Base-by-base conservation (phyloP, 2,113 vertebrate species). In the Myodes glareolus region DNA sequence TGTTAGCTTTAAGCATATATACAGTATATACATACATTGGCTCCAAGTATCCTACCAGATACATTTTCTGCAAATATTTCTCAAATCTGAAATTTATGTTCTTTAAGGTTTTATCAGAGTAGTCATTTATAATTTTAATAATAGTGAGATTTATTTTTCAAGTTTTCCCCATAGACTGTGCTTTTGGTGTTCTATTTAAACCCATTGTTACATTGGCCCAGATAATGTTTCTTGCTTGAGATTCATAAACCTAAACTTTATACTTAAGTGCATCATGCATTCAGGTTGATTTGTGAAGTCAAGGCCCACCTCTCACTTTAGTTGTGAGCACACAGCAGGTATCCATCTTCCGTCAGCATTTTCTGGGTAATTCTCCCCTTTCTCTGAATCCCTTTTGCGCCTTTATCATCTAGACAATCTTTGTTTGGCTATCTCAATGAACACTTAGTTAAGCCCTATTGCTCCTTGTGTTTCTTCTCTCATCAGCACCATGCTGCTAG, bases 91-190 rank as follows among this genome's bases (percentile, higher is more conserved):
- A 55, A 88, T 6, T 55, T 92, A 88, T 33, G 3, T 45, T 88
- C 70, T 86, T 47, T 58, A 65, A 72, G 23, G 0, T 19, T 17
- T 5, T 76, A 47, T 14, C 81, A 58, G 25, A 52, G 14, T 11
- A 85, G 39, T 73, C 7, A 16, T 87, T 92, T 86, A 58, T 36
- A 85, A 23, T 68, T 61, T 95, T 87, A 86, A n/a, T 39, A 94
- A 70, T 12, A 82, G 68, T n/a, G 25, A 52, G 12, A 36, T 39
- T 17, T 45, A 70, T 3, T 80, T 52, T 47, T n/a, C 33, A 67
- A 86, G 0, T 4, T 36, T 67, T 77, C 8, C 50, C 58, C 21
- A 58, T 88, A 29, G 58, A 52, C 87, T 70, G 29, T 52, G 47
- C 9, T 67, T 86, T 93, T 77, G 33, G 27, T 77, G 10, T 72